These are phyloP conservation scores for Hydropsyche tenuis DNA, from an alignment of 1,140 invertebrate species.

Conservation along the genomic window DNA sequence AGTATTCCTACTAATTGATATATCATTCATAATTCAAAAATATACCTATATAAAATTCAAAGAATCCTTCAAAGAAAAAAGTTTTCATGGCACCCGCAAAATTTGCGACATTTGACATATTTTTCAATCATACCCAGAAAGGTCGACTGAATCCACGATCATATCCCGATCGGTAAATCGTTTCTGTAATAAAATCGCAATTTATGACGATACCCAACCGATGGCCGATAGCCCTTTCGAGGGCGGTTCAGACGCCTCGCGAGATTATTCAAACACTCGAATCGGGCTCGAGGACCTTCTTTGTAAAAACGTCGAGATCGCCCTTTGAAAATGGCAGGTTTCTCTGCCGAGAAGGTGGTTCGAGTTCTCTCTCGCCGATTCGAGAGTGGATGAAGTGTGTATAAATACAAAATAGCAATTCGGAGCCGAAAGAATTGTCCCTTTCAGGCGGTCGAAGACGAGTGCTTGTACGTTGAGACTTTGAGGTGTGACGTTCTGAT, in stretches of 20 bases:
- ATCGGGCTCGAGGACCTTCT: neutral
- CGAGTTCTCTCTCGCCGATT: neutral
- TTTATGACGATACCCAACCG: neutral
- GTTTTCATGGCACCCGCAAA: too few relatives aligned
- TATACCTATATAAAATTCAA: too few relatives aligned
- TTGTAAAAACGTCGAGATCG: slow-evolving; percentile 9
- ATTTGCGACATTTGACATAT: too few relatives aligned
- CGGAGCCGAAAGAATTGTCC: too few relatives aligned
- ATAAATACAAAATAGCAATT: too few relatives aligned
- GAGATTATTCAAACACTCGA: slow-evolving; percentile 20
- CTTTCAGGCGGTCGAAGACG: too few relatives aligned
- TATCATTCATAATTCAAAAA: too few relatives aligned
- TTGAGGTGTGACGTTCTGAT: too few relatives aligned
- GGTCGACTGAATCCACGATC: neutral
- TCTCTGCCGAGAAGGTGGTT: neutral
- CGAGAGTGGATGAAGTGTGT: neutral
- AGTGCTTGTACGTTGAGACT: too few relatives aligned
- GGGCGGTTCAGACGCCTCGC: neutral
- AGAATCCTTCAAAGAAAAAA: too few relatives aligned
- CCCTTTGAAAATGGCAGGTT: neutral
- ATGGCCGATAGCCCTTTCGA: slow-evolving; percentile 5
- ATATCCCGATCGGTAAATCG: slow-evolving; percentile 4
- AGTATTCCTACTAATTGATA: too few relatives aligned
- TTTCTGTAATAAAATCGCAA: slow-evolving; percentile 10
- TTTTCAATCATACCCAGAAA: neutral